Evolutionary conservation across 2,888 invertebrate species (phyloP).

Genomic region (Drosophila nigricruria): DNA sequence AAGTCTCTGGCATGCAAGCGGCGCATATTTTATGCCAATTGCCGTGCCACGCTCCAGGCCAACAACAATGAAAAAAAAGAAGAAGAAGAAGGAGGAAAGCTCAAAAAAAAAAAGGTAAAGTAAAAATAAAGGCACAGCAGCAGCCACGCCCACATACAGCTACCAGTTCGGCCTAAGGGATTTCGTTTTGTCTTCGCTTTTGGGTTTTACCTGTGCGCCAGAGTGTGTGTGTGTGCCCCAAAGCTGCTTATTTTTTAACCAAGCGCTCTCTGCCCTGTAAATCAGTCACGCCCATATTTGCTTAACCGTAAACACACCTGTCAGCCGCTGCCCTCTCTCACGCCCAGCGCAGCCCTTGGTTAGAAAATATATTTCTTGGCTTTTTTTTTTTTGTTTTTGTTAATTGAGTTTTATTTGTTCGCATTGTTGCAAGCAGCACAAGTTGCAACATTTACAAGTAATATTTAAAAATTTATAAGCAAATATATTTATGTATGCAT

Average conservation of each 20-base stretch:
- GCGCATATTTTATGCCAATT: conserved; percentile 79
- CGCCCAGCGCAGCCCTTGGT: neutral
- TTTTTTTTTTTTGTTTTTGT: conserved; percentile 14
- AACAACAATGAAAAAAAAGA: neutral
- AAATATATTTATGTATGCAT: neutral
- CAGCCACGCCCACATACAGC: conserved; percentile 10
- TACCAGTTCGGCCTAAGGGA: conserved; percentile 34
- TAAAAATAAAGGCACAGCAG: conserved; percentile 7
- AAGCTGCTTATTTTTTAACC: conserved; percentile 47
- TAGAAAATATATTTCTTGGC: conserved; percentile 8
- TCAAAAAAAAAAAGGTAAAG: neutral
- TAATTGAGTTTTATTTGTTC: conserved; percentile 38
- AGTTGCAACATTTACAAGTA: conserved; percentile 9
- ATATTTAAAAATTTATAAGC: neutral
- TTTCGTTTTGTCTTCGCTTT: conserved; percentile 42
- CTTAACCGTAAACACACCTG: conserved; percentile 13
- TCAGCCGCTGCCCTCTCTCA: no score
- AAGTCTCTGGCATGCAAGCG: conserved; percentile 77
- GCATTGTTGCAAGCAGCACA: conserved; percentile 11
- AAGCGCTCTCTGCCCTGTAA: conserved; percentile 29
- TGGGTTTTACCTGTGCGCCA: conserved; percentile 18
- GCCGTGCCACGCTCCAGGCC: conserved; percentile 52
- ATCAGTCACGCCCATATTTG: conserved; percentile 32
- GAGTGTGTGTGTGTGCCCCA: neutral
- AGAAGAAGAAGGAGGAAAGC: neutral